Conservation (phyloP, 2,797 vertebrate genomes). For the Cyprinodon diabolis region DNA sequence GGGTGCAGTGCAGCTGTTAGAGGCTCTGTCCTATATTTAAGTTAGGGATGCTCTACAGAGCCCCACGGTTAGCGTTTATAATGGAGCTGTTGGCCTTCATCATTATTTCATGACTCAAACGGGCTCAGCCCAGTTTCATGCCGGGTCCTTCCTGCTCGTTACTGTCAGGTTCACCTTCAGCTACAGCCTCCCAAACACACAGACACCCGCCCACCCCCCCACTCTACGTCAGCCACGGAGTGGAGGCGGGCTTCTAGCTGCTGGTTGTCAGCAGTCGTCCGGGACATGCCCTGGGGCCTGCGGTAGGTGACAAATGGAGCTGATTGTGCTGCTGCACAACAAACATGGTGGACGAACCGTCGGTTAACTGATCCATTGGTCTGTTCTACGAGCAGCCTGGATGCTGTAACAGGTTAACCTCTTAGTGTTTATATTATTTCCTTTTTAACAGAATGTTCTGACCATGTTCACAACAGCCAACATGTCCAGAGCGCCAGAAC, state of each 20-base stretch:
- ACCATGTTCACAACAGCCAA: too few species aligned
- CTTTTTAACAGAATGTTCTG: too few species aligned
- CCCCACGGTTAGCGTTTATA: slow-evolving; percentile 26
- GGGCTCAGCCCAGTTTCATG: slow-evolving; percentile 2
- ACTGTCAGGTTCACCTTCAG: slow-evolving; percentile 1
- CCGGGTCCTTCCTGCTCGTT: neutral
- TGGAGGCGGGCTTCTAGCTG: neutral
- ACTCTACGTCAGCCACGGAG: neutral
- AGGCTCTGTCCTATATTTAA: slow-evolving; percentile 49
- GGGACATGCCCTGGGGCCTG: too few species aligned
- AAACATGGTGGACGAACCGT: too few species aligned
- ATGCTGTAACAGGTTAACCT: too few species aligned
- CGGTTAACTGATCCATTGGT: too few species aligned
- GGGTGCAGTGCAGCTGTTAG: slow-evolving; percentile 41
- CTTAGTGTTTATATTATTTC: too few species aligned
- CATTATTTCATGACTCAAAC: slow-evolving; percentile 49
- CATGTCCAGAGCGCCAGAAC: too few species aligned
- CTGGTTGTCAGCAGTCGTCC: neutral
- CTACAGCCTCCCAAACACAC: neutral
- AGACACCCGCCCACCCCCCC: neutral
- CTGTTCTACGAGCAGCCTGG: too few species aligned
- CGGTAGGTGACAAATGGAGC: too few species aligned
- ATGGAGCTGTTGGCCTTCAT: slow-evolving; percentile 53
- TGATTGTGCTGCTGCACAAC: too few species aligned
- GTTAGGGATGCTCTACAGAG: slow-evolving; percentile 35